Conservation (phyloP, 2,888 invertebrate species). For the Charanyca ferruginea region DNA sequence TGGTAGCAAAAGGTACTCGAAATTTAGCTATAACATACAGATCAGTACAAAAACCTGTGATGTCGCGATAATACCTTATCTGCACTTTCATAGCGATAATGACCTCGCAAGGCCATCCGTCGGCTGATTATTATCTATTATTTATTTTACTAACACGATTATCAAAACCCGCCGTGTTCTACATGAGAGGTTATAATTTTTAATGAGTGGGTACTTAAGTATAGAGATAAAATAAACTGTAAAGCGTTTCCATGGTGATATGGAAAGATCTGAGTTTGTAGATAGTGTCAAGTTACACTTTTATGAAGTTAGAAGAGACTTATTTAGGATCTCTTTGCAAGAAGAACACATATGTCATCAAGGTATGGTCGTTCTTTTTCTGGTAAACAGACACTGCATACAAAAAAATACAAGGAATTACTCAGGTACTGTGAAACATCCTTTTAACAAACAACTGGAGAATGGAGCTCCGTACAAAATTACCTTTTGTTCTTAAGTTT, state of each 20-base stretch:
- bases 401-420: not conserved
- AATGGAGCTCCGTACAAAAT: conserved; percentile 1
- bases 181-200: conserved; percentile 40
- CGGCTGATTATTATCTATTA: conserved; percentile 63
- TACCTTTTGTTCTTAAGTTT: not conserved
- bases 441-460: not conserved
- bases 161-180: conserved; percentile 42
- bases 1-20: conserved; percentile 17
- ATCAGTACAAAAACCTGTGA: conserved; percentile 43
- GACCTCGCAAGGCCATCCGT: conserved; percentile 69
- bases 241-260: conserved; percentile 21
- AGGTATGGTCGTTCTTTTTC: not conserved
- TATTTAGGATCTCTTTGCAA: not conserved
- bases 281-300: not conserved
- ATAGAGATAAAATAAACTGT: conserved; percentile 25
- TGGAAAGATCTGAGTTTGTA: not conserved
- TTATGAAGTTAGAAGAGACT: not conserved
- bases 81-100: conserved; percentile 61
- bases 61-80: conserved; percentile 56
- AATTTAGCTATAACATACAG: conserved; percentile 20
- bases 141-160: conserved; percentile 59
- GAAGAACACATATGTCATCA: not conserved
- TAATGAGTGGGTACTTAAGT: conserved; percentile 30
- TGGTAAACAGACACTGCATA: not conserved
- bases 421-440: not conserved